Base-by-base conservation (phyloP, 2,113 vertebrate species). In the Daubentonia madagascariensis region DNA sequence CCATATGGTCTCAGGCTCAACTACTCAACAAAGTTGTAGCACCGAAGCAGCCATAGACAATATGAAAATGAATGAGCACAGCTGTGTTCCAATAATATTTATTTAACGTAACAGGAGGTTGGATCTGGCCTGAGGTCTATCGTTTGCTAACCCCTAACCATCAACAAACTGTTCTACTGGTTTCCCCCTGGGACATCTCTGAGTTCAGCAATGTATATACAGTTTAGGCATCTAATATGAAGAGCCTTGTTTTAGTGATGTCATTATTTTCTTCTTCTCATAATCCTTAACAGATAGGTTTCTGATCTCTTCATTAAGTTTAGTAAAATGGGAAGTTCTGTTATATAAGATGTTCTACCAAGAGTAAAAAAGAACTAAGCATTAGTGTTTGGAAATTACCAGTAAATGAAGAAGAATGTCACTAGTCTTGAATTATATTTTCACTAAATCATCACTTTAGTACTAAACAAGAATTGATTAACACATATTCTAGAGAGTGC, bases 351-450 rank as follows among this genome's bases (percentile, higher is more conserved):
- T 89, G 30, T 52, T 57, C 54, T 75, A 83, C 43, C 2, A 23
- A 2, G 6, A 84, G 30, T 86, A 16, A 76, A 85, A 91, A 85
- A 61, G 50, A 79, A 22, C 40, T 43, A 68, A 43, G 8, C 23
- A n/a, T 92, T 59, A 80, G n/a, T 85, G n/a, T 80, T 97, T 95
- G 83, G 95, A 91, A 98, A 92, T 72, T 52, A 93, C 37, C 81
- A 95, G 88, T 91, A 98, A 98, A 97, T 94, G 92, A 97, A 98
- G 88, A 90, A 98, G 93, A 90, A 0, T 10, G 8, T 90, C 57
- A 78, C 65, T 40, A 50, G 28, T 61, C 72, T 90, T 89, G 37
- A 63, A 75, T 32, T 90, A 52, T 87, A 93, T 72, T 92, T 95
- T 97, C 65, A 68, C 45, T 85, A 76, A 92, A 76, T 81, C 96